Evolutionary conservation across 2,797 vertebrate species (phyloP), one percentile per base, ranked within the genome.

Genomic region (Sylvia borin): DNA sequence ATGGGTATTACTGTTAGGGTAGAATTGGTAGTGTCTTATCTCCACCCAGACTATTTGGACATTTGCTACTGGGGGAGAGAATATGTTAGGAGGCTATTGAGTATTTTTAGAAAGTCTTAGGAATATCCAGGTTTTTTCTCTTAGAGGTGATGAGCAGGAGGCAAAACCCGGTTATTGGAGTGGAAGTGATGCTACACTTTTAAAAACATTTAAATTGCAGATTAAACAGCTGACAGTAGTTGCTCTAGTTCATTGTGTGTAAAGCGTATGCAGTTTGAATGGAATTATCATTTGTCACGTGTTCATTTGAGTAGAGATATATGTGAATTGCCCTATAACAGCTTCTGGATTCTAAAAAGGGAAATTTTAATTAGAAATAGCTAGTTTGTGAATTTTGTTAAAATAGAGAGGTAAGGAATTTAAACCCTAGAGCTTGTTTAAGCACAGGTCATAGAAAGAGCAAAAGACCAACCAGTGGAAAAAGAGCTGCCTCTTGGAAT

Each of bases 21-120:
- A 38, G 5, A 72, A 9, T 10, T 77, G 38, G 5, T 36, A 77
- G 10, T 81, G 24, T 67, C 20, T 50, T 64, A 53, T 36, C 13
- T 8, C 8, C 22, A 60, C 9, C 8, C 22, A 60, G 29, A 12
- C 24, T 84, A 0, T 54, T 9, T 61, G 50, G 42, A 53, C 7
- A 4, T 54, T 47, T 1, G 3, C 20, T 76, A 16, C 3, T 7
- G 4, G 15, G 7, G 12, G 7, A 36, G n/a, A 55, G 73, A 6
- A n/a, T 77, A 12, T 68, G 5, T 89, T 82, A 66, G 51, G 31
- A 72, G 4, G 15, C 25, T 71, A 9, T 9, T 84, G 14, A 4
- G 2, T 68, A 7, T 81, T 81, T 53, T 20, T 73, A 51, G 36
- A 19, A 73, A 78, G 25, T 55, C 7, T 50, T 57, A 16, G 17